Evolutionary conservation across 2,888 invertebrate genomes (phyloP).

Genomic region (Idaea dimidiata): DNA sequence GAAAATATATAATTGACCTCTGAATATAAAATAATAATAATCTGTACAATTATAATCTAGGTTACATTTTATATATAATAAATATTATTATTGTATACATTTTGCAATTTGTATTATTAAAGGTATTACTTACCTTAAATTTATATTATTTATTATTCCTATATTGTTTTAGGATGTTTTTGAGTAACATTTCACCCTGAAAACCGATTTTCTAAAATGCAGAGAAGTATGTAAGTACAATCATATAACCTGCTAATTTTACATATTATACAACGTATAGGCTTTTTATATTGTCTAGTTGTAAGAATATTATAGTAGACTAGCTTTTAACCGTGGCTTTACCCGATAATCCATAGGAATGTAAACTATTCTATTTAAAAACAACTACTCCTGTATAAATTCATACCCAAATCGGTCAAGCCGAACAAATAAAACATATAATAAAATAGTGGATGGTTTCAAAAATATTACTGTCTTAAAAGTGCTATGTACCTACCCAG

Average conservation of each 20-base stretch:
- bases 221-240: constrained; percentile 42
- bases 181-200: constrained; percentile 29
- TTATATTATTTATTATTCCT: constrained; percentile 10
- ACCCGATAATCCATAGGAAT: not conserved
- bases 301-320: constrained; percentile 39
- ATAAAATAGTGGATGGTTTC: constrained; percentile 45
- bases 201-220: constrained; percentile 54
- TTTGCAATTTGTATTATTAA: too few species aligned
- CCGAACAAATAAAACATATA: not conserved
- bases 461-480: constrained; percentile 39
- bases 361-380: too few species aligned
- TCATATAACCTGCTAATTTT: constrained; percentile 51
- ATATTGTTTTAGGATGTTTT: too few species aligned
- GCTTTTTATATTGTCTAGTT: constrained; percentile 69
- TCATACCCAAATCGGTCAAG: too few species aligned
- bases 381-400: too few species aligned
- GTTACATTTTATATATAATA: too few species aligned
- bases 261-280: constrained; percentile 54
- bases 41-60: too few species aligned
- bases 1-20: too few species aligned
- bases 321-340: not conserved
- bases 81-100: too few species aligned
- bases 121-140: too few species aligned
- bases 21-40: too few species aligned
- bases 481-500: constrained; percentile 37